Base-by-base conservation (phyloP, 2,888 invertebrate species). In the Drosophila crucigera region DNA sequence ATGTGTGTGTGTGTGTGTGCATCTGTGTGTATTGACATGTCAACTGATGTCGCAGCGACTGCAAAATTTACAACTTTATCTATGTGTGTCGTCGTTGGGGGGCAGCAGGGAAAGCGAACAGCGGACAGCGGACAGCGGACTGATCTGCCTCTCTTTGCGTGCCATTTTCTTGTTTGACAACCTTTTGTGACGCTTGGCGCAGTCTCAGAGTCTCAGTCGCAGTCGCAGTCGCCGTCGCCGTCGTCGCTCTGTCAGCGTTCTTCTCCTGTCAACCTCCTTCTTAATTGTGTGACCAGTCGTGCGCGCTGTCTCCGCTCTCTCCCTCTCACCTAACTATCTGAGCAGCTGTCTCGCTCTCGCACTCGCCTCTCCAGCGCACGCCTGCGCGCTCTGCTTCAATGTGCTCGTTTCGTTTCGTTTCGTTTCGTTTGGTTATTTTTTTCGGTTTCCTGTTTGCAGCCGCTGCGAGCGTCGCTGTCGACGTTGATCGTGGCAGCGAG, bases 161-260 rank as follows among this genome's bases (percentile, higher is more conserved):
- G 86, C 86, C 85, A 89, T 90, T 88, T 91, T 90, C 89, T 84
- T 83, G 87, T 84, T 88, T 88, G 86, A 89, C 87, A 88, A 90
- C 87, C 85, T 88, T 91, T 90, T 81, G 80, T 63, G 65, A 68
- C 73, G 78, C 50, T 60, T 52, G 72, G 41, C 69, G 76, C 68
- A 41, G 56, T 30, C 56, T 28, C 28, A 43, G 77, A 43, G 77
- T 37, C 82, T 62, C 67, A 64, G 68, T 41, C 60, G 54, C 74
- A 22, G 78, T 41, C 41, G 35, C 33, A 4, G 35, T 35, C 2
- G 35, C 35, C 0, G 35, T 35, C 68, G 68, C 67, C 7, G 52
- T 31, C 52, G 52, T 66, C n/a, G 78, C 69, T 58, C 55, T 49
- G 62, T 41, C 62, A 61, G 65, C 66, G 61, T 35, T 54, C 56